These are phyloP conservation scores for Callinectes sapidus DNA, from an alignment of 2,888 invertebrate genomes.

Conservation along the genomic window DNA sequence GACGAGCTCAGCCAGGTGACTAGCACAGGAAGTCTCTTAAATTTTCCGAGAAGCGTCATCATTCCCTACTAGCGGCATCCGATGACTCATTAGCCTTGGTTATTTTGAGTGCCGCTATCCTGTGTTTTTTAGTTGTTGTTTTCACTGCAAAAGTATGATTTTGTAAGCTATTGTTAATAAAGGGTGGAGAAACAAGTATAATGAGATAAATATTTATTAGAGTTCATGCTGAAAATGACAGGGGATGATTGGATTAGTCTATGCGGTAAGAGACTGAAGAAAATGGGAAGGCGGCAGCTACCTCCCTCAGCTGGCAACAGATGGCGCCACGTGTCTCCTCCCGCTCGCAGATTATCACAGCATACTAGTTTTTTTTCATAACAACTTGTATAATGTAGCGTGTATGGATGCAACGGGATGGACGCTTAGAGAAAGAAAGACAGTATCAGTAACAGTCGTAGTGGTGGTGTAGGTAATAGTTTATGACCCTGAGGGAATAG, in stretches of 20 bases:
- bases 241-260: not conserved
- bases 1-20: not conserved
- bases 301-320: not conserved
- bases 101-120: not conserved
- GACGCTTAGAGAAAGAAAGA: not conserved
- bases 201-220: not conserved
- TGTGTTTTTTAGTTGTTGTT: not conserved
- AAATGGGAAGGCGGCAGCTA: constrained; percentile 21
- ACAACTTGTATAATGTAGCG: not conserved
- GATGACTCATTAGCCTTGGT: not conserved
- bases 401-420: not conserved
- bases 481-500: not conserved
- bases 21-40: not conserved
- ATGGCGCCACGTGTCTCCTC: constrained; percentile 5
- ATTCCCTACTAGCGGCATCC: not conserved
- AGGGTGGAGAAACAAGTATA: not conserved
- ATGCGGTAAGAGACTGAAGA: not conserved
- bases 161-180: not conserved
- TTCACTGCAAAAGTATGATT: not conserved
- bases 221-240: not conserved
- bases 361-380: not conserved
- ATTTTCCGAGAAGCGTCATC: not conserved
- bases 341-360: not conserved
- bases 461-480: not conserved
- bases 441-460: not conserved